A percentile compares a stretch with the other conserved stretches of the same genome.
These are phyloP conservation scores for Chaetops frenatus DNA, from an alignment of 2,113 vertebrate genomes.

Conservation along the genomic window DNA sequence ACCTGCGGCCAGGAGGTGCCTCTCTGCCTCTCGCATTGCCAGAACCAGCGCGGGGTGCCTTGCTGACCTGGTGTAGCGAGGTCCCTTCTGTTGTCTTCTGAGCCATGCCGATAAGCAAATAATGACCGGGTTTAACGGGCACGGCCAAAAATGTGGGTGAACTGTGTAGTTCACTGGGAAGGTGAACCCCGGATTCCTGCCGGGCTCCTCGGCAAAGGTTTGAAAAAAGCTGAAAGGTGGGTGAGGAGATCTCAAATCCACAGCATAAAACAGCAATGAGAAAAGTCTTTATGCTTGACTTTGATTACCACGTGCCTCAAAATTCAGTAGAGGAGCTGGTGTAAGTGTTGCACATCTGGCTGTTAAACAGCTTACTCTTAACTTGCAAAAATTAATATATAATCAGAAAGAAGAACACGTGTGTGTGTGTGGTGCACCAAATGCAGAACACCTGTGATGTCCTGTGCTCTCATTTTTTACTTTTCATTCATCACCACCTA, in stretches of 20 bases:
- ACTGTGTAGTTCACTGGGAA: not conserved
- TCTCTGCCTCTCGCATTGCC: fast-evolving
- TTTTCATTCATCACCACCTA: not conserved
- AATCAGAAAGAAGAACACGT: not conserved
- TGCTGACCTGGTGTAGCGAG: not conserved
- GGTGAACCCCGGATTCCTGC: fast-evolving
- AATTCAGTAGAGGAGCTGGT: not conserved
- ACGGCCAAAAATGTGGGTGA: not conserved
- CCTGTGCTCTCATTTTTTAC: not conserved
- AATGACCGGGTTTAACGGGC: not conserved
- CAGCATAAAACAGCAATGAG: not conserved
- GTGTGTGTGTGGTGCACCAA: not conserved
- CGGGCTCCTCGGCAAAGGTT: not conserved
- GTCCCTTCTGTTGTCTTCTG: not conserved
- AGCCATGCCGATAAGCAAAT: fast-evolving
- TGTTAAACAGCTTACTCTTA: not conserved
- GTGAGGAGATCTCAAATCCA: not conserved
- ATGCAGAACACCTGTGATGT: not conserved
- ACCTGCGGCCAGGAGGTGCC: fast-evolving
- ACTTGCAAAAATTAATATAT: not conserved
- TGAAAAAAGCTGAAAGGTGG: not conserved
- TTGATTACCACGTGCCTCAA: not conserved
- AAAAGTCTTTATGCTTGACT: not conserved
- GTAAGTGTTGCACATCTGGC: not conserved
- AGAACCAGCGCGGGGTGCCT: fast-evolving